Evolutionary conservation across 2,113 vertebrate species (phyloP).

Genomic region (Petaurus breviceps): DNA sequence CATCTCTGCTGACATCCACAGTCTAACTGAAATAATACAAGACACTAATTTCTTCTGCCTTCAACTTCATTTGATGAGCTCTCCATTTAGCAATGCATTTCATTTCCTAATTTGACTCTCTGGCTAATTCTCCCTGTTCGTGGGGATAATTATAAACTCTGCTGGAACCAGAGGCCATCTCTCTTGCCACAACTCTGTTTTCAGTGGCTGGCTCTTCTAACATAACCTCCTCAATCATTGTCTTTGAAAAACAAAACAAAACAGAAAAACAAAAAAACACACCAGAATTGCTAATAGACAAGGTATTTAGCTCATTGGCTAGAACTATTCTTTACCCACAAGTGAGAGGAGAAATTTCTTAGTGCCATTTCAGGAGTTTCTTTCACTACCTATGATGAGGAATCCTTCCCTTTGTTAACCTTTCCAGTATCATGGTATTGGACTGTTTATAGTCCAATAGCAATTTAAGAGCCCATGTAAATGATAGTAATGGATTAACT

Average conservation of each 20-base stretch:
- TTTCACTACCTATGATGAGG: neutral
- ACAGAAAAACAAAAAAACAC: too few relatives aligned
- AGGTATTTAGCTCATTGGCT: neutral
- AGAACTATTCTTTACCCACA: neutral
- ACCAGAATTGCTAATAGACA: neutral
- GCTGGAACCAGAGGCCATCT: neutral
- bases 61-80: neutral
- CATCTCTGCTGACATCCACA: neutral
- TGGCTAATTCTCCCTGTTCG: neutral
- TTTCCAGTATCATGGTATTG: neutral
- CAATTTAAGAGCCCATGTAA: neutral
- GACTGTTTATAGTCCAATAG: neutral
- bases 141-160: neutral
- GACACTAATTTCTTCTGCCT: neutral
- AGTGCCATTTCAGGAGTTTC: neutral
- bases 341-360: neutral
- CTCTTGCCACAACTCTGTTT: neutral
- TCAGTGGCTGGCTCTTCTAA: neutral
- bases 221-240: neutral
- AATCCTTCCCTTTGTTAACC: neutral
- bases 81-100: neutral
- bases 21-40: neutral
- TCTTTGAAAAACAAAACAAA: neutral
- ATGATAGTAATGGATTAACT: neutral
- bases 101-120: neutral